Conservation (phyloP, 2,113 vertebrate species). For the Malurus alboscapulatus region DNA sequence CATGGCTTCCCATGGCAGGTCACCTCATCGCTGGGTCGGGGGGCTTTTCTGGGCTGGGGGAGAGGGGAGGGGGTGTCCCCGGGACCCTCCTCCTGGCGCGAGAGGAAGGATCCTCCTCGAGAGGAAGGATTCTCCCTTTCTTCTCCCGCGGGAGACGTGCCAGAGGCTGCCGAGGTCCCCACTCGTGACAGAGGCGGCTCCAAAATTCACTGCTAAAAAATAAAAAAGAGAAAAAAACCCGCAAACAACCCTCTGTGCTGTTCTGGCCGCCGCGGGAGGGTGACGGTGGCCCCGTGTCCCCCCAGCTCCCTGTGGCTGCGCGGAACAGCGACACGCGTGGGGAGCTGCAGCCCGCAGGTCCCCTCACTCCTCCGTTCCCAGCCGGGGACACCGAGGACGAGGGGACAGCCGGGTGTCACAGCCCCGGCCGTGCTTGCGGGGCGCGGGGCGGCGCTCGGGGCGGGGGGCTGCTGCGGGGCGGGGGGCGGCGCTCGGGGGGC, state of each 20-base stretch:
- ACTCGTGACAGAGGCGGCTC: neutral
- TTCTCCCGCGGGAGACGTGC: too few species aligned
- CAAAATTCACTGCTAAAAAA: neutral
- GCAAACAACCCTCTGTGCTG: neutral
- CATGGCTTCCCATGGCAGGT: too few species aligned
- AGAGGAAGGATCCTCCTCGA: too few species aligned
- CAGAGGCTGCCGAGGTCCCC: neutral
- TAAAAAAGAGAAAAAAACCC: fast-evolving
- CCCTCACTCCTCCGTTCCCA: neutral
- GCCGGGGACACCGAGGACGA: neutral
- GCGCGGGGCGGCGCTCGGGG: neutral
- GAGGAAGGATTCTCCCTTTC: too few species aligned
- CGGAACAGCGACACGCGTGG: fast-evolving
- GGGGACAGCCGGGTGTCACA: neutral
- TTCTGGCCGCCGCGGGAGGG: neutral
- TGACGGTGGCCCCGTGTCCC: fast-evolving
- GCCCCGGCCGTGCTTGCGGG: neutral
- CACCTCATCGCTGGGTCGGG: too few species aligned
- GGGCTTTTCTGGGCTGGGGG: too few species aligned
- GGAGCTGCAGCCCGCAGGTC: neutral
- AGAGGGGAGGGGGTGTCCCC: too few species aligned
- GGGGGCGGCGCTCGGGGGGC: neutral
- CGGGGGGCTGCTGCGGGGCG: neutral
- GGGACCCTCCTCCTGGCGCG: too few species aligned
- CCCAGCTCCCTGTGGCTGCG: neutral